Percentiles rank a stretch among this genome's conserved stretches.
phyloP scores from a whole-genome alignment of 2,888 invertebrate genomes.

The Spialia ferax region DNA sequence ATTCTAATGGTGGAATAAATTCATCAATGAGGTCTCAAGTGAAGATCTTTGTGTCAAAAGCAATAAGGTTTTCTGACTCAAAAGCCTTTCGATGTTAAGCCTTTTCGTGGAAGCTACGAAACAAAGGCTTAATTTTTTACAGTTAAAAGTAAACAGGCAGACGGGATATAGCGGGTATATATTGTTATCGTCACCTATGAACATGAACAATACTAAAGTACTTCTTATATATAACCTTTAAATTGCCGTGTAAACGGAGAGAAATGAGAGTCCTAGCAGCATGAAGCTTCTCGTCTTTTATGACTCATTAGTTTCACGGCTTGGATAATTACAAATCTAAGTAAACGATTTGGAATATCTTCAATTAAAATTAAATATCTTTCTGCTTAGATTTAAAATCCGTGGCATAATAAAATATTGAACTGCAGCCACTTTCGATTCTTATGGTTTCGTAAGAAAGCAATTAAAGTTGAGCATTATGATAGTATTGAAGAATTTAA shows the following conservation, averaged over 20 bases:
- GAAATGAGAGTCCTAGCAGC: too few relatives aligned
- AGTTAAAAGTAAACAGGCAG: neutral
- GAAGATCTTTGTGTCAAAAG: slow-evolving; percentile 67
- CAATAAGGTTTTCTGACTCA: slow-evolving; percentile 54
- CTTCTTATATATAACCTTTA: too few relatives aligned
- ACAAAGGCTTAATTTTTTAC: neutral
- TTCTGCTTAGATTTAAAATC: slow-evolving; percentile 69
- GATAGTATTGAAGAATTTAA: slow-evolving; percentile 83
- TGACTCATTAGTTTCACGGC: too few relatives aligned
- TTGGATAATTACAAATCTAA: slow-evolving; percentile 11
- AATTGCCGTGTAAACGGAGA: too few relatives aligned
- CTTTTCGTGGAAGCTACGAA: slow-evolving; percentile 20
- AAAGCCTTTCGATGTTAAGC: slow-evolving; percentile 11
- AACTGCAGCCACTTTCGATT: slow-evolving; percentile 67
- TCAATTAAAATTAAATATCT: slow-evolving; percentile 49
- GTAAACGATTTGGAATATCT: slow-evolving; percentile 39
- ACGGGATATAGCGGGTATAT: too few relatives aligned
- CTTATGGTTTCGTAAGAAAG: slow-evolving; percentile 83
- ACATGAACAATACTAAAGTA: too few relatives aligned
- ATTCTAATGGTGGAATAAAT: slow-evolving; percentile 80
- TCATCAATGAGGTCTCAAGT: slow-evolving; percentile 76
- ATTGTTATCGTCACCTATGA: too few relatives aligned
- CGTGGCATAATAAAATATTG: slow-evolving; percentile 27
- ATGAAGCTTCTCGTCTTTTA: too few relatives aligned
- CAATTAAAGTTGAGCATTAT: slow-evolving; percentile 81